These are phyloP conservation scores for Prietella phreatophila DNA, from an alignment of 2,113 vertebrate genomes.

Conservation along the genomic window DNA sequence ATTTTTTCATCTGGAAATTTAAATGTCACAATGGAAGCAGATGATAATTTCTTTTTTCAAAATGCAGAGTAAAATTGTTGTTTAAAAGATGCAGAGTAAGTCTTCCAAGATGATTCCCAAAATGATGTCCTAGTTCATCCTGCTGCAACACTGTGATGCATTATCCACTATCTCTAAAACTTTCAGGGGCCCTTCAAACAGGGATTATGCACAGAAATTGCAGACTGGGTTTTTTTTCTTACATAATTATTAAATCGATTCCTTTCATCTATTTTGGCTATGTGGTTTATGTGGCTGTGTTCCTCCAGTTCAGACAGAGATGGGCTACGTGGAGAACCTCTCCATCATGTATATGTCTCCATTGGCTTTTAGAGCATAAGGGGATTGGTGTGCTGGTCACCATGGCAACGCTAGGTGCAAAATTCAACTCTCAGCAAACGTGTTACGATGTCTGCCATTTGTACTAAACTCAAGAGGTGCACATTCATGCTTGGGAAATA, in stretches of 20 bases:
- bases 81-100: not conserved
- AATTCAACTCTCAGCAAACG: slow-evolving; percentile 42
- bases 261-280: not conserved
- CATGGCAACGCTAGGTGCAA: slow-evolving; percentile 54
- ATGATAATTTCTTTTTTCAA: not conserved
- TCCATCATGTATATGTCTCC: slow-evolving; percentile 24
- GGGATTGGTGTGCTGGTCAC: slow-evolving; percentile 45
- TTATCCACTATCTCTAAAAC: not conserved
- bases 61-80: not conserved
- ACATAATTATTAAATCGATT: slow-evolving; percentile 20
- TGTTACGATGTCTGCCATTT: slow-evolving; percentile 42
- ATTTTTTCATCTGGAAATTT: not conserved
- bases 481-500: slow-evolving; percentile 8
- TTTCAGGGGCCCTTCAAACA: not conserved
- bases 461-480: slow-evolving; percentile 22
- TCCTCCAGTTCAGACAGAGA: not conserved
- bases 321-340: slow-evolving; percentile 15
- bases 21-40: not conserved
- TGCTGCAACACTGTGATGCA: slow-evolving; percentile 3
- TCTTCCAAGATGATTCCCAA: not conserved
- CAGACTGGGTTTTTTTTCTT: not conserved
- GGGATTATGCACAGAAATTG: not conserved
- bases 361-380: slow-evolving; percentile 29
- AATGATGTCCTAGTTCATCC: not conserved
- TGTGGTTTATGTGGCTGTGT: slow-evolving; percentile 11